Evolutionary conservation across 2,888 invertebrate genomes (phyloP).

Genomic region (Chesias legatella): DNA sequence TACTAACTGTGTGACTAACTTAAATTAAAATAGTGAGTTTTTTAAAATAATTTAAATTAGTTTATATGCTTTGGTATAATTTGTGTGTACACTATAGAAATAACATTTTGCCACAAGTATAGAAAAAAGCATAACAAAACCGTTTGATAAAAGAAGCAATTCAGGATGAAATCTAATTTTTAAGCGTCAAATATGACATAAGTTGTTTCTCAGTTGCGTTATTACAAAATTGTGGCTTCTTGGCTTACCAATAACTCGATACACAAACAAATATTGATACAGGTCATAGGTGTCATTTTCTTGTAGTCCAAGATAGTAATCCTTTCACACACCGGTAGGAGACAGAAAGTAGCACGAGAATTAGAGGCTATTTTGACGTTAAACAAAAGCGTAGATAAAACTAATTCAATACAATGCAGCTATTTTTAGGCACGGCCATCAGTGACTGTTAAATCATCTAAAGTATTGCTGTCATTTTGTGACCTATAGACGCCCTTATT

Average conservation of each 20-base stretch:
- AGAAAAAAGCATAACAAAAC: too few species aligned
- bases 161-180: slow-evolving; percentile 1
- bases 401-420: slow-evolving; percentile 36
- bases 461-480: slow-evolving; percentile 4
- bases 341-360: too few species aligned
- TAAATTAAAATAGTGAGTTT: too few species aligned
- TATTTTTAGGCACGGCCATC: slow-evolving; percentile 30
- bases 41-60: too few species aligned
- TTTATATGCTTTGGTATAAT: too few species aligned
- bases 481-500: not conserved
- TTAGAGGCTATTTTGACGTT: too few species aligned
- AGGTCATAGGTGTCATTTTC: slow-evolving; percentile 36
- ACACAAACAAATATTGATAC: slow-evolving; percentile 33
- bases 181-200: not conserved
- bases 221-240: slow-evolving; percentile 24
- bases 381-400: slow-evolving; percentile 26
- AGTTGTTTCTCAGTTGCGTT: slow-evolving; percentile 7
- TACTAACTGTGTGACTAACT: too few species aligned
- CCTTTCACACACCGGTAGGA: too few species aligned
- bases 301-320: too few species aligned
- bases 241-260: too few species aligned
- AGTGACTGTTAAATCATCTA: slow-evolving; percentile 6
- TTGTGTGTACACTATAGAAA: too few species aligned
- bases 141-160: slow-evolving; percentile 14
- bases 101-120: too few species aligned